Base-by-base conservation (phyloP, 2,113 vertebrate genomes). In the Pseudolaguvia tuberculata region DNA sequence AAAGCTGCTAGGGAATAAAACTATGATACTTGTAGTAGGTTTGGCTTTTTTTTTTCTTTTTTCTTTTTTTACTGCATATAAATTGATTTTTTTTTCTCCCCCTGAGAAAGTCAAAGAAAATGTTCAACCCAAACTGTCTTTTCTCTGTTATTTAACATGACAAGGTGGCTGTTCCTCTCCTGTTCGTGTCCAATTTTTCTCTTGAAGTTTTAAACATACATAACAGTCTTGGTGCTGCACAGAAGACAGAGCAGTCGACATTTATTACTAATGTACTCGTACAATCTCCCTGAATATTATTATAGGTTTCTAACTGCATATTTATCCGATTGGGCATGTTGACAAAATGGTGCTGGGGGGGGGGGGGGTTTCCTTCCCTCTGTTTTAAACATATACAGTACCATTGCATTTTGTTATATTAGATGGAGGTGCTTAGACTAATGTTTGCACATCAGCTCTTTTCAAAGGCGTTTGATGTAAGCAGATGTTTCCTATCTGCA, bases 401-500 rank as follows among this genome's bases (percentile, higher is more conserved):
- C 11, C 35, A 45, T 42, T 55, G 23, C 9, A 27, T n/a, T 20
- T 73, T 35, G n/a, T 62, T 1, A 9, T 18, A 55, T 52, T 45
- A 25, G 73, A 21, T 57, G 21, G 53, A 70, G 45, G 57, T 62
- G 67, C 31, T 62, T 62, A 42, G n/a, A 61, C n/a, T 52, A 48
- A n/a, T 53, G n/a, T 56, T 25, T 45, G 14, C 23, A 72, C 53
- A 47, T 29, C 45, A 35, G 52, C 51, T 53, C 27, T 56, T 68
- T 27, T n/a, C 5, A 68, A 55, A 72, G 27, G 58, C 23, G 11
- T 69, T 69, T 74, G 77, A 74, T 75, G 70, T 74, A 69, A 70
- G 66, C 78, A 77, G 74, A 66, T 75, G 70, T 72, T 82, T 79
- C 51, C 42, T 75, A 66, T 66, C 25, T 65, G 58, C 70, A 72